These are phyloP conservation scores for Tinamus guttatus DNA, from an alignment of 2,113 vertebrate species.

Conservation along the genomic window DNA sequence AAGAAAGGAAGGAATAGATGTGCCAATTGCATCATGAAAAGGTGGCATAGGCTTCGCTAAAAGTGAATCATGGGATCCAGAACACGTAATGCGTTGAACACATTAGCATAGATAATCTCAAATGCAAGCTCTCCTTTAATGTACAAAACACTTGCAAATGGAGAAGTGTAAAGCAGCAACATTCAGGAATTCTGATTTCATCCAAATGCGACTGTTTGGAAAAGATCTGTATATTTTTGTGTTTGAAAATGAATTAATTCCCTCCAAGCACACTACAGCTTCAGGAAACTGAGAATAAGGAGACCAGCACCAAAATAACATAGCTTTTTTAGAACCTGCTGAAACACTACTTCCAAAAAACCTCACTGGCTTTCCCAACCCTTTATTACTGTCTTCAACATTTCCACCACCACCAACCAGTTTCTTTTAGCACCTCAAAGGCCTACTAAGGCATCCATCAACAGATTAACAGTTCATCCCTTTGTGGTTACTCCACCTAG, in stretches of 20 bases:
- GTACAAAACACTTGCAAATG: rapidly evolving
- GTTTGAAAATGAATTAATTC: background rate
- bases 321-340: background rate
- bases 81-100: background rate
- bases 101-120: background rate
- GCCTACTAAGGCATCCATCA: background rate
- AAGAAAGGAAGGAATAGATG: background rate
- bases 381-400: background rate
- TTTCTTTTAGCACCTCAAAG: background rate
- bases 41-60: background rate
- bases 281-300: background rate
- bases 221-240: background rate
- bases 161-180: background rate
- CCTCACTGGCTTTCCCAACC: background rate
- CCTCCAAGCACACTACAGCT: background rate
- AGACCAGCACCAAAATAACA: background rate
- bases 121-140: background rate
- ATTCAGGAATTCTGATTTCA: background rate
- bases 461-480: background rate
- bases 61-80: background rate
- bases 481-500: background rate
- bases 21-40: background rate
- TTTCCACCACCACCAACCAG: background rate
- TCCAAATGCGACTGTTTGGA: background rate
- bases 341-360: background rate